phyloP scores from a whole-genome alignment of 1,140 invertebrate species.

The Drosophila santomea region DNA sequence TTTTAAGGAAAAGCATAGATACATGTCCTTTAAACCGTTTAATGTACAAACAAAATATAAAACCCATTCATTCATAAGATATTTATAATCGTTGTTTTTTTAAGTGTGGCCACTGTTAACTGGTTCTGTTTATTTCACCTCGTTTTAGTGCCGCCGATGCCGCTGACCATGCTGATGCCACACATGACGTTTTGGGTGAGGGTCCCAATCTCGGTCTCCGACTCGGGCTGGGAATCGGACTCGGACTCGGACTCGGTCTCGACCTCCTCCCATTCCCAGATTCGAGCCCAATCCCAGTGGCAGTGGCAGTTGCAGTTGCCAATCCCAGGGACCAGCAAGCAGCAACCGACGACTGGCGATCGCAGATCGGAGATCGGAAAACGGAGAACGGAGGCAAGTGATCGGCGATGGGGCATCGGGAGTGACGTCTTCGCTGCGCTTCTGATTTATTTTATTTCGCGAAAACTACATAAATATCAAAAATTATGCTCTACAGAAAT shows the following conservation, averaged over 20 bases:
- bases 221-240: conserved; percentile 2
- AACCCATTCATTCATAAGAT: too few species aligned
- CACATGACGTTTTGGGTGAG: conserved; percentile 71
- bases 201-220: conserved; percentile 14
- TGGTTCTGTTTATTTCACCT: conserved; percentile 60
- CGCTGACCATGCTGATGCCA: conserved; percentile 62
- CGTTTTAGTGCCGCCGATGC: conserved; percentile 47
- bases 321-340: conserved; percentile 11
- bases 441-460: conserved; percentile 81
- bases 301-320: conserved; percentile 7
- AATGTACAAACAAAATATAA: too few species aligned
- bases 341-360: conserved; percentile 4
- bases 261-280: conserved; percentile 35
- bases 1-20: too few species aligned
- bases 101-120: conserved; percentile 40
- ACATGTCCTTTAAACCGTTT: too few species aligned
- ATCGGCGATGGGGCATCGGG: conserved; percentile 25
- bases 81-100: neutral
- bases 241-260: conserved; percentile 2
- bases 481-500: conserved; percentile 78
- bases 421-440: conserved; percentile 68
- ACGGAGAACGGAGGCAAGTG: conserved; percentile 14
- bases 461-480: conserved; percentile 82
- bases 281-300: conserved; percentile 49
- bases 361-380: neutral